Percentiles rank a stretch among this genome's conserved stretches.
phyloP scores from a whole-genome alignment of 2,797 vertebrate species.

The Spatula clypeata region DNA sequence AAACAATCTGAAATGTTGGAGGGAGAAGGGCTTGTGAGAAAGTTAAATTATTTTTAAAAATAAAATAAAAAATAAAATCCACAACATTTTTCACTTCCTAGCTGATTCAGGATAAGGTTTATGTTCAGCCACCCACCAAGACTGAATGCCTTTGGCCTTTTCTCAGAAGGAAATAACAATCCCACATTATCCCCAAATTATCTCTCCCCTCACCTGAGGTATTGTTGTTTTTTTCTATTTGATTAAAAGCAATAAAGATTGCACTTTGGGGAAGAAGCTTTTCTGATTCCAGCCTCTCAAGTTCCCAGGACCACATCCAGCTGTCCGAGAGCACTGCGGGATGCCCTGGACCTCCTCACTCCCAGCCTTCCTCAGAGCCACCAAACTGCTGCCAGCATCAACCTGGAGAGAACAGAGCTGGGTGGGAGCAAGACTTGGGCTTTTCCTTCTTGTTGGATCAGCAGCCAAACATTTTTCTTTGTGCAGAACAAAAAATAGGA shows the following conservation, averaged over 20 bases:
- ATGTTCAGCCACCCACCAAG: background rate
- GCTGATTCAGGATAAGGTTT: background rate
- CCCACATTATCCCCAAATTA: background rate
- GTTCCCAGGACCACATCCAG: background rate
- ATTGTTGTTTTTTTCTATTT: background rate
- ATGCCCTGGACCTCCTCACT: background rate
- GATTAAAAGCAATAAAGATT: background rate
- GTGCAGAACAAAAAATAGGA: background rate
- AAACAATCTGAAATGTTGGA: background rate
- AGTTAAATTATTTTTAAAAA: background rate
- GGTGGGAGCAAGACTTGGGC: accelerated
- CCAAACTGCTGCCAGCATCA: accelerated
- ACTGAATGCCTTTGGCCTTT: background rate
- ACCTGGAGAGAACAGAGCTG: accelerated
- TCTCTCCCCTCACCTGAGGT: background rate
- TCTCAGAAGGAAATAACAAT: background rate
- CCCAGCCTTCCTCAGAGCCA: background rate
- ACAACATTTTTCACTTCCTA: background rate
- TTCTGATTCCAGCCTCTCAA: background rate
- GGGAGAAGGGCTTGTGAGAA: background rate
- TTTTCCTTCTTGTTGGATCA: background rate
- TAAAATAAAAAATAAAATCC: background rate
- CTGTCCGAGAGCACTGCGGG: background rate
- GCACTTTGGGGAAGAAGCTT: background rate
- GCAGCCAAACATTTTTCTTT: background rate